phyloP scores from a whole-genome alignment of 2,797 vertebrate species.

The Sebastes reedi region DNA sequence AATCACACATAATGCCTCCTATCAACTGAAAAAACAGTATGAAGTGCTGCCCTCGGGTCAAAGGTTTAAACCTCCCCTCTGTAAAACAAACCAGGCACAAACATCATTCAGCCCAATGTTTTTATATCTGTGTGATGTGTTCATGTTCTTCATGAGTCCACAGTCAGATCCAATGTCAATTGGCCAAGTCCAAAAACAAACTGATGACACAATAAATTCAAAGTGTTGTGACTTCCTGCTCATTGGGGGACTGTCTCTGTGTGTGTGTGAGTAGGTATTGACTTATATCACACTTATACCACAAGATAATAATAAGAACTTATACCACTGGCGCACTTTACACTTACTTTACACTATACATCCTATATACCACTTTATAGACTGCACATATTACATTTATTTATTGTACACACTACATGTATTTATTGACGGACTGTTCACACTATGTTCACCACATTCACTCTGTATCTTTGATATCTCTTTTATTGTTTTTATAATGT shows the following conservation, averaged over 20 bases:
- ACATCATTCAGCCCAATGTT: not conserved
- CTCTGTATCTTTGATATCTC: no score
- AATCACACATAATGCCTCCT: not conserved
- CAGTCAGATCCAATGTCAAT: not conserved
- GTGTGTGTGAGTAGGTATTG: not conserved
- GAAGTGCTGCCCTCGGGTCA: conserved; percentile 14
- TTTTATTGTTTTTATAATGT: no score
- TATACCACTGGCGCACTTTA: no score
- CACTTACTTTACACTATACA: no score
- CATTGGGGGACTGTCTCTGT: not conserved
- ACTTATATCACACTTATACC: not conserved
- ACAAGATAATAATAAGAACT: not conserved
- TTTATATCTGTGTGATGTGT: not conserved
- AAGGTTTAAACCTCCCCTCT: conserved; percentile 32
- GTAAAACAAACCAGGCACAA: not conserved
- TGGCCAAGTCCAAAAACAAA: not conserved
- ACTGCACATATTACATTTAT: no score
- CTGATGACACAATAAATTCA: not conserved
- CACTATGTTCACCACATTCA: no score
- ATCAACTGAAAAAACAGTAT: not conserved
- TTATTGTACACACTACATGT: no score
- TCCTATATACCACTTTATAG: no score
- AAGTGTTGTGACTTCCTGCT: not conserved
- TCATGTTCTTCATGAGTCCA: not conserved
- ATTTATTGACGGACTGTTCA: no score